Conservation (phyloP, 1,140 invertebrate genomes). For the Drosophila nigromelanica region DNA sequence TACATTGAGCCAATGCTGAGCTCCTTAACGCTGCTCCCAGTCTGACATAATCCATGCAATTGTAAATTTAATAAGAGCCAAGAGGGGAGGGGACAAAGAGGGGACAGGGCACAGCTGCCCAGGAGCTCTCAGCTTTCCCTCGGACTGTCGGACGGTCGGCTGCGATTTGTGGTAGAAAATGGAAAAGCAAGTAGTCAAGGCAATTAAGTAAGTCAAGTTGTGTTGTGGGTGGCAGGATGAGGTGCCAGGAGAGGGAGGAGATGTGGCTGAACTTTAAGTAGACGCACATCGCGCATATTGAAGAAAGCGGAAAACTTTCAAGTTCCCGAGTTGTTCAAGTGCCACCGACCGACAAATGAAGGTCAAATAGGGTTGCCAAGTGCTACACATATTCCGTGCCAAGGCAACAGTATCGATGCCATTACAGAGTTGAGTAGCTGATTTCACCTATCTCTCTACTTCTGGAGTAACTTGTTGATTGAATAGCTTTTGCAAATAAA, state of each 20-base stretch:
- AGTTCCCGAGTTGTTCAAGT: slow-evolving; percentile 32
- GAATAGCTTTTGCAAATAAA: too few relatives aligned
- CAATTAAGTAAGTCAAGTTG: slow-evolving; percentile 60
- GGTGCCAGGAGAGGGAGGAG: background rate
- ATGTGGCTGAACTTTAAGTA: slow-evolving; percentile 15
- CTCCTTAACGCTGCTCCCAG: slow-evolving; percentile 71
- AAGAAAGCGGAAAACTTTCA: slow-evolving; percentile 52
- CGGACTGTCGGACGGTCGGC: slow-evolving; percentile 20
- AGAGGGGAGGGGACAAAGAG: slow-evolving; percentile 1
- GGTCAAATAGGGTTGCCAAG: slow-evolving; percentile 33
- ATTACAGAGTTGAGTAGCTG: background rate
- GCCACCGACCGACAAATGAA: slow-evolving; percentile 24
- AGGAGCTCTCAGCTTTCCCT: background rate
- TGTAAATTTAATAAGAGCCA: slow-evolving; percentile 78
- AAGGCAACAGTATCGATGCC: slow-evolving; percentile 12
- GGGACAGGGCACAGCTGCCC: too few relatives aligned
- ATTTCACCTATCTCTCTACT: too few relatives aligned
- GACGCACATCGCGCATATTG: background rate
- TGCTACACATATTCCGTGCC: background rate
- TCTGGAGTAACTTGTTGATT: too few relatives aligned
- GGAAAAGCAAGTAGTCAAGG: slow-evolving; percentile 47
- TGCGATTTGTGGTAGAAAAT: slow-evolving; percentile 9
- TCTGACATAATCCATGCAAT: slow-evolving; percentile 80
- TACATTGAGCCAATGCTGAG: slow-evolving; percentile 77
- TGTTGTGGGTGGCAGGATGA: background rate